Evolutionary conservation across 2,113 vertebrate species (phyloP), one percentile per base, ranked within the genome.

Genomic region (Hippocampus mohnikei): DNA sequence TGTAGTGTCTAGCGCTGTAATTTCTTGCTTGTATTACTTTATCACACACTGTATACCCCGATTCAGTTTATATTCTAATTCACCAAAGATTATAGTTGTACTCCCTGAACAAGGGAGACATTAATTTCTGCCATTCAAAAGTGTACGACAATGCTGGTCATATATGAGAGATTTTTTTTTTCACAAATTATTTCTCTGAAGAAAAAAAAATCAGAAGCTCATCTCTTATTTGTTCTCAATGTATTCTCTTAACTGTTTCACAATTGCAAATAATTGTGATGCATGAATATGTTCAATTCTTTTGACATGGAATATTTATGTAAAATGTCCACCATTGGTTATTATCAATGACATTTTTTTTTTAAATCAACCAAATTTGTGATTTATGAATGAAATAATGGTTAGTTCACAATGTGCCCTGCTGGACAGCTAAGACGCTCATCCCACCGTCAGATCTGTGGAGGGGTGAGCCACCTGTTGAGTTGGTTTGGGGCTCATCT

Each of bases 401-500:
- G 27, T 25, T 48, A 15, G 44, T 46, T 46, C 16, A 25, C 25
- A 16, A 23, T 2, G 10, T 65, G 18, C 42, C 23, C 41, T 11
- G 8, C 9, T 33, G 23, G 2, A 12, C 15, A 18, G 42, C 64
- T 15, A 12, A 12, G 25, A 25, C 12, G 23, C 27, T 67, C 48
- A 67, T 52, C n/a, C 18, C 10, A n/a, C 21, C 46, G 37, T 33
- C 42, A 46, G 63, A 46, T 65, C 63, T 16, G 42, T 65, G 63
- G 41, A 44, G 23, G 23, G 52, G 44, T 66, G 16, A 52, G 44
- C 63, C 55, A 66, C 63, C 23, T 67, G 74, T 76, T 67, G 62
- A 48, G 41, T 53, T 40, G 41, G 25, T 55, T 33, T 6, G 41
- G 4, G 29, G 52, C 61, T 40, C 50, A 27, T n/a, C 68, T 18